A percentile compares a stretch with the other conserved stretches of the same genome.
Conservation (phyloP, 2,797 vertebrate species). For the Rhabdophis nuchalis region DNA sequence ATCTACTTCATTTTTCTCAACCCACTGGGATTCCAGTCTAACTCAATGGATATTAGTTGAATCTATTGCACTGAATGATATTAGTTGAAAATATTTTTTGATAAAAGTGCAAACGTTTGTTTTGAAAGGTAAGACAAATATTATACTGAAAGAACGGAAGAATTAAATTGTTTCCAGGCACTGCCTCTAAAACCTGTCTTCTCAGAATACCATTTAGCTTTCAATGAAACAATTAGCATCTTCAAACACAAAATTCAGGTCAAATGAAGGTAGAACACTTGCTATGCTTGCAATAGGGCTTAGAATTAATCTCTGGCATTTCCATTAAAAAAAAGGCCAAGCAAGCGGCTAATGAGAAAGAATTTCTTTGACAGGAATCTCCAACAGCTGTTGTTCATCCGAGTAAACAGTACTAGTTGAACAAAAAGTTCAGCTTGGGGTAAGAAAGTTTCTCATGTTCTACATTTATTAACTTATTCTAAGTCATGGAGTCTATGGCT, state of each 20-base stretch:
- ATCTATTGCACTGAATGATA: background rate
- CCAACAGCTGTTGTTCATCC: background rate
- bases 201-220: background rate
- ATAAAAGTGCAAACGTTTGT: background rate
- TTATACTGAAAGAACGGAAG: background rate
- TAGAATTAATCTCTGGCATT: background rate
- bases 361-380: background rate
- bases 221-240: background rate
- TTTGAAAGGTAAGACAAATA: background rate
- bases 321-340: background rate
- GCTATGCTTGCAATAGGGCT: background rate
- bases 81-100: background rate
- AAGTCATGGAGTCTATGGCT: background rate
- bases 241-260: background rate
- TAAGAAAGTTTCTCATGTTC: background rate
- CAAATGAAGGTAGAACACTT: background rate
- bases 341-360: background rate
- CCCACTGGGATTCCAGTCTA: background rate
- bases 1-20: background rate
- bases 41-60: too few relatives aligned
- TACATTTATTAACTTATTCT: background rate
- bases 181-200: background rate
- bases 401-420: background rate
- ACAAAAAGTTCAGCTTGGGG: background rate
- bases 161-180: background rate